Evolutionary conservation across 2,113 vertebrate species (phyloP).

Genomic region (Rhagologus leucostigma): DNA sequence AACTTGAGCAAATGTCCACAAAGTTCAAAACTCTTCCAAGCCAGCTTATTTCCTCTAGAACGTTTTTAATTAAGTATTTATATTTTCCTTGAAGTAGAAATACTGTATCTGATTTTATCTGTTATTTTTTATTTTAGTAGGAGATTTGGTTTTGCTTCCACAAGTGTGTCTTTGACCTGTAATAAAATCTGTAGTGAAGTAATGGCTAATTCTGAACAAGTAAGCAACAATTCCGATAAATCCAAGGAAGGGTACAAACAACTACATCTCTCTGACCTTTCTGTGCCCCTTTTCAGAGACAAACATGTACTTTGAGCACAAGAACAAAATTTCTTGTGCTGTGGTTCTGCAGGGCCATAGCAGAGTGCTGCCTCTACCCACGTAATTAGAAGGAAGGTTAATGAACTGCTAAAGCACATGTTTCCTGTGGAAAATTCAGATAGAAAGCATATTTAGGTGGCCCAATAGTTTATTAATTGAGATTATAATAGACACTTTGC

Average conservation of each 20-base stretch:
- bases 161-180: background rate
- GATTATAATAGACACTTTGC: background rate
- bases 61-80: background rate
- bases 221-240: background rate
- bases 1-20: background rate
- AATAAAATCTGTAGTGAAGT: slow-evolving; percentile 28
- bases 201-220: background rate
- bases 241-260: background rate
- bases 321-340: background rate
- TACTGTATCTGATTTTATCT: background rate
- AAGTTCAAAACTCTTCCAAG: background rate
- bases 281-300: background rate
- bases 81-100: background rate
- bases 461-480: background rate
- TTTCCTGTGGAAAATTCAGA: background rate
- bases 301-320: background rate
- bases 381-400: background rate
- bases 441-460: background rate
- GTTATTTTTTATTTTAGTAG: slow-evolving; percentile 8
- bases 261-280: background rate
- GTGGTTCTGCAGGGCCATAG: background rate
- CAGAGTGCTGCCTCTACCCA: background rate
- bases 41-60: background rate
- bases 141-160: background rate
- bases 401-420: background rate